Conservation (phyloP, 1,140 invertebrate species). For the Reticulitermes speratus region DNA sequence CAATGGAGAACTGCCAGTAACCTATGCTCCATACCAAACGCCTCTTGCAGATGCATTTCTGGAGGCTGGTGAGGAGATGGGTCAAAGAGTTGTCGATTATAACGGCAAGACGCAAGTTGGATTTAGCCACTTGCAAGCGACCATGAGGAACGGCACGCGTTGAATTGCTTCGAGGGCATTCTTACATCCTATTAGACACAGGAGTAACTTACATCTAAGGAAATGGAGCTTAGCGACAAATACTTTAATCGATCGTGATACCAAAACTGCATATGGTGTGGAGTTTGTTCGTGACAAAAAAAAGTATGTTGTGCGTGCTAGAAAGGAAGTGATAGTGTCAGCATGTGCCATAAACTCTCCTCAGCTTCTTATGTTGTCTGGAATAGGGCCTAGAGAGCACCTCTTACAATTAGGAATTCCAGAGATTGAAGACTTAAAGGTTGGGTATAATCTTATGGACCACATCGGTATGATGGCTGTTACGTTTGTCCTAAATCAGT, state of each 20-base stretch:
- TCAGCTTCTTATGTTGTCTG: conserved; percentile 67
- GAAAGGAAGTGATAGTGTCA: conserved; percentile 62
- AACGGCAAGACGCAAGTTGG: conserved; percentile 66
- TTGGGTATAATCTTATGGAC: conserved; percentile 73
- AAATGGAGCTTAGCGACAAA: conserved; percentile 64
- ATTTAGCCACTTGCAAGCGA: conserved; percentile 59
- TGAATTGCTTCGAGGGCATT: conserved; percentile 64
- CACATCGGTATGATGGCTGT: conserved; percentile 64
- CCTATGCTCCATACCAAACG: conserved; percentile 58
- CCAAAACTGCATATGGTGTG: conserved; percentile 44
- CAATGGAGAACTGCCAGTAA: conserved; percentile 49
- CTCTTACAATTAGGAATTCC: conserved; percentile 49
- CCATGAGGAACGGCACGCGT: conserved; percentile 63
- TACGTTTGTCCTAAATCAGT: conserved; percentile 44
- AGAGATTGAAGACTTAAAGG: conserved; percentile 61
- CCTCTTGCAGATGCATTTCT: conserved; percentile 65
- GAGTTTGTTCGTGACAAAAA: conserved; percentile 50
- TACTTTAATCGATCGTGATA: conserved; percentile 40
- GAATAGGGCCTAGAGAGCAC: conserved; percentile 64
- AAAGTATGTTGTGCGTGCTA: conserved; percentile 33
- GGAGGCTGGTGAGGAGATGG: conserved; percentile 62
- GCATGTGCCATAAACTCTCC: conserved; percentile 64
- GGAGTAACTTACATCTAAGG: conserved; percentile 68
- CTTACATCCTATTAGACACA: conserved; percentile 56
- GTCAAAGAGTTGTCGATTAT: conserved; percentile 69